Evolutionary conservation across 2,888 invertebrate species (phyloP), one percentile per base, ranked within the genome.

Genomic region (Cistogaster globosa): DNA sequence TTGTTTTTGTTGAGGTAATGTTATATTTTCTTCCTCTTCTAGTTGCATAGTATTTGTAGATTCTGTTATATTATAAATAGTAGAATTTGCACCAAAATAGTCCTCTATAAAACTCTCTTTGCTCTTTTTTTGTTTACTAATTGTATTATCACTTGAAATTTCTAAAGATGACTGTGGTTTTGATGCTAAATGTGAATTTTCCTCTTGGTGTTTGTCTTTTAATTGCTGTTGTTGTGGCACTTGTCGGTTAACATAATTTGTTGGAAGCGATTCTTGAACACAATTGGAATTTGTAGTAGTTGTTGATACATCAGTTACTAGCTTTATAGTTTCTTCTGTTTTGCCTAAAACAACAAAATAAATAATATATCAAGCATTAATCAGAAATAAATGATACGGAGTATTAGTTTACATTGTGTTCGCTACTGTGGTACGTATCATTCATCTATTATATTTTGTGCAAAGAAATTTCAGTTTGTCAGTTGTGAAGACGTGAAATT

Each of bases 1-100:
- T 18, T 58, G 36, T 71, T 79, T 16, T 65, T 82, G 76, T 71
- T 82, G 82, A 72, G 82, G 71, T 72, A 83, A 65, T 67, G 65
- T n/a, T 65, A 77, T 22, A 60, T 51, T 58, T 71, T 81, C 75
- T 55, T 74, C 78, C 58, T 77, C 75, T 36, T 58, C 84, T 42
- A 86, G 68, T 62, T 83, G 87, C 87, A 87, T 84, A 82, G 58
- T 84, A 45, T 83, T 63, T 36, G 78, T 20, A 51, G 75, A 45
- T 72, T 71, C 71, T 0, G 71, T 58, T 42, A 77, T 42, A 12
- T 53, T 71, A 58, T 53, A 58, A 42, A 58, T 16, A 60, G 12
- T 32, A 51, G 48, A 53, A 58, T 63, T 62, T 26, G 45, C 82
- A 82, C 82, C 76, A 53, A 65, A 42, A 18, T 58, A 20, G 18